phyloP scores from a whole-genome alignment of 2,888 invertebrate genomes.

The Stenurella melanura region DNA sequence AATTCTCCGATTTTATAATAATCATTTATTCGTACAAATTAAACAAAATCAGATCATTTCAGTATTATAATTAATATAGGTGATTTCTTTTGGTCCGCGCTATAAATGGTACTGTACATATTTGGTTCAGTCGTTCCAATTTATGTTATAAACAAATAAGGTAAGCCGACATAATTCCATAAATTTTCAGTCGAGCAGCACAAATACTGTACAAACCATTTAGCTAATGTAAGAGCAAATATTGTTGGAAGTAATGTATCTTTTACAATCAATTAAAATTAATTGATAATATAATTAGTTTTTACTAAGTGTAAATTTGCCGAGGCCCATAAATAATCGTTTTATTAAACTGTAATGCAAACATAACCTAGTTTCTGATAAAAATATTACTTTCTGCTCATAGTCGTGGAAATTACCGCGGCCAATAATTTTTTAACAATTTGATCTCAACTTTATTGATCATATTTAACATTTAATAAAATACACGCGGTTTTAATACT shows the following conservation, averaged over 20 bases:
- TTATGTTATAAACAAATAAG: slow-evolving; percentile 18
- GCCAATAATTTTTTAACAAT: not conserved
- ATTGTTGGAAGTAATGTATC: slow-evolving; percentile 25
- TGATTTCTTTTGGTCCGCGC: slow-evolving; percentile 4
- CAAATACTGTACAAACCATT: slow-evolving; percentile 5
- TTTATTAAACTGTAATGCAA: slow-evolving; percentile 14
- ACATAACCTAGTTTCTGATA: slow-evolving; percentile 23
- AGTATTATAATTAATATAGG: not conserved
- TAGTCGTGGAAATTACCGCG: not conserved
- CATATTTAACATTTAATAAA: too few species aligned
- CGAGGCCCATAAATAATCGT: slow-evolving; percentile 23
- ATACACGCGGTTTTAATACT: too few species aligned
- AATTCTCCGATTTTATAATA: not conserved
- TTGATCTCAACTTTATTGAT: too few species aligned
- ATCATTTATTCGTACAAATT: not conserved
- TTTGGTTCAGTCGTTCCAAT: slow-evolving; percentile 10
- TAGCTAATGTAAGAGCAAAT: slow-evolving; percentile 24
- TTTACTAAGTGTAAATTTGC: slow-evolving; percentile 18
- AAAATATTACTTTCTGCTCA: slow-evolving; percentile 14
- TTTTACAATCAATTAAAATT: slow-evolving; percentile 34
- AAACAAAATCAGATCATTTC: not conserved
- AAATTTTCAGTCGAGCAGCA: slow-evolving; percentile 16
- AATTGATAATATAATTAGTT: slow-evolving; percentile 33
- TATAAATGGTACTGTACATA: slow-evolving; percentile 7
- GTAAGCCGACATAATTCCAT: slow-evolving; percentile 26